Base-by-base conservation (phyloP, 2,113 vertebrate genomes). In the Thomomys bottae region DNA sequence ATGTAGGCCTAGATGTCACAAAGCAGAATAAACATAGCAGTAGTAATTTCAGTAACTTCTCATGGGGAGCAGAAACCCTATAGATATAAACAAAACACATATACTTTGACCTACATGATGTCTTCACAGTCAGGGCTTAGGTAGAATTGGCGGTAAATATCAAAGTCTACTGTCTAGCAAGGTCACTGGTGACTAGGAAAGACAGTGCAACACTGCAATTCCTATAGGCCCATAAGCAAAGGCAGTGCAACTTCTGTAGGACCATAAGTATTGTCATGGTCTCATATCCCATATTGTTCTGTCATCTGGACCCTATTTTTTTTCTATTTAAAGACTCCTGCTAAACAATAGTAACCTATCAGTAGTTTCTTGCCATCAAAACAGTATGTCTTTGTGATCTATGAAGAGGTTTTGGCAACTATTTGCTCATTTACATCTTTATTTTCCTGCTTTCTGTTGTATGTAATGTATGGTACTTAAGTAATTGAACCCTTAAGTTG, bases 311-410 rank as follows among this genome's bases (percentile, higher is more conserved):
- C 42, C 24, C n/a, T 17, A 30, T 91, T 81, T 84, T 90, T 76
- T 75, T 26, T 17, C 67, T 9, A 63, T 82, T 42, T 70, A 67
- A 79, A 80, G 66, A 85, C 61, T 72, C 9, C 32, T 80, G 20
- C 57, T 84, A 34, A 89, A 66, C 49, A 84, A 78, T 78, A 87
- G n/a, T 78, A 89, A 49, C 84, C 28, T 70, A 36, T 83, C 36
- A 91, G 17, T 68, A 92, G 17, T 59, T 94, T 92, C 77, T 81
- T 94, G 9, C 77, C 70, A 84, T 66, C 66, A 89, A 90, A 85
- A 67, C 34, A 70, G 4, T 76, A 26, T 84, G n/a, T 84, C 36
- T 89, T 79, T 91, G 49, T 57, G 66, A 6, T 68, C 42, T 83
- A 24, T 67, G 67, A 57, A 61, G 30, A 88, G 14, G 28, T 89